Evolutionary conservation across 1,140 invertebrate species (phyloP).

Genomic region (Saxidomus purpurata): DNA sequence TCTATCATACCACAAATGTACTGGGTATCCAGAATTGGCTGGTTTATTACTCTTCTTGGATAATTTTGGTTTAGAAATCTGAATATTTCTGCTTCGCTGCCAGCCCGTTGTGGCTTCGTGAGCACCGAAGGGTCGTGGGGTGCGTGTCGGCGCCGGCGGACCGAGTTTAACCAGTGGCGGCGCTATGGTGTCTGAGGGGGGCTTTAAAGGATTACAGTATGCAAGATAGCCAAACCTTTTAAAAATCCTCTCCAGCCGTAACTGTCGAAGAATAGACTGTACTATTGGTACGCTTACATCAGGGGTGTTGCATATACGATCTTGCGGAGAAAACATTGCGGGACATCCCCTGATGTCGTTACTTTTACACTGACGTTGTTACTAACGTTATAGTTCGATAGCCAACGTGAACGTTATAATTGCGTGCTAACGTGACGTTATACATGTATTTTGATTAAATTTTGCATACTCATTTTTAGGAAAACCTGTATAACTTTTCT

Average conservation of each 20-base stretch:
- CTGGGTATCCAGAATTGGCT: conserved; percentile 14
- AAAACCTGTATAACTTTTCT: no score
- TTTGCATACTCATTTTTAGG: no score
- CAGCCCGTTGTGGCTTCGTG: conserved; percentile 8
- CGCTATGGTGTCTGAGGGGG: neutral
- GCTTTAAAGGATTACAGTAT: neutral
- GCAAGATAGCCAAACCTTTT: conserved; percentile 50
- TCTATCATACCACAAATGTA: neutral
- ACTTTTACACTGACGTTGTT: no score
- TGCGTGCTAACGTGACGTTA: no score
- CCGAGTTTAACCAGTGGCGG: neutral
- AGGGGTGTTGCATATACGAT: conserved; percentile 41
- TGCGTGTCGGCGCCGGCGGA: neutral
- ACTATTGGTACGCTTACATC: conserved; percentile 43
- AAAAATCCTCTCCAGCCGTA: conserved; percentile 43
- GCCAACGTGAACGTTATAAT: no score
- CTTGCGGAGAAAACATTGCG: conserved; percentile 52
- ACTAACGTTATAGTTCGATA: no score
- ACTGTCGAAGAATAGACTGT: conserved; percentile 32
- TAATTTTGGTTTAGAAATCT: conserved; percentile 2
- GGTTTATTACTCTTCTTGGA: neutral
- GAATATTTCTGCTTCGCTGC: conserved; percentile 20
- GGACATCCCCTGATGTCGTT: neutral
- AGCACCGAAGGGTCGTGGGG: neutral
- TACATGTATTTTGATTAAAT: no score